These are phyloP conservation scores for Panthera uncia DNA, from an alignment of 2,113 vertebrate genomes.

Conservation along the genomic window DNA sequence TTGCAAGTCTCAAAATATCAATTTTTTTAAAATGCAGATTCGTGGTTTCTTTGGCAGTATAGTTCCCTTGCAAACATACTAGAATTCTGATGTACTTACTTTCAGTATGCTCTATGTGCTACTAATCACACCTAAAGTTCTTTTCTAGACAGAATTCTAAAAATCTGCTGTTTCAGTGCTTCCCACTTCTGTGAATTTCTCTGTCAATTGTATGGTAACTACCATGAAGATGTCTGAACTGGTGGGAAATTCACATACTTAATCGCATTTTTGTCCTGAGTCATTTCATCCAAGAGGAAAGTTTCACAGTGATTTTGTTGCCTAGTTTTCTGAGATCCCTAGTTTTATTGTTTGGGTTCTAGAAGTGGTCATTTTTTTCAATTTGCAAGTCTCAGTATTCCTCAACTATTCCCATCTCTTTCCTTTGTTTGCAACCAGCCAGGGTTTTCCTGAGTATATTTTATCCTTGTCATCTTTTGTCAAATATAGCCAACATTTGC, in stretches of 20 bases:
- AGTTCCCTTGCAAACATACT: not conserved
- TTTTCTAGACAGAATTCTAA: not conserved
- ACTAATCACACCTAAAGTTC: not conserved
- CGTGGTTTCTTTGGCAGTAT: not conserved
- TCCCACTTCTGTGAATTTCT: not conserved
- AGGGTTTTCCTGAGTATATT: not conserved
- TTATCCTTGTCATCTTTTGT: not conserved
- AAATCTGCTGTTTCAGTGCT: not conserved
- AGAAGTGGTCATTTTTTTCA: not conserved
- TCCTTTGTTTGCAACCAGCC: constrained; percentile 17
- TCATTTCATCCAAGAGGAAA: not conserved
- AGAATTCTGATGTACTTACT: not conserved
- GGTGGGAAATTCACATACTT: not conserved
- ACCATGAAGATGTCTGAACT: not conserved
- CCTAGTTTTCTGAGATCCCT: not conserved
- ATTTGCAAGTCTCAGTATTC: not conserved
- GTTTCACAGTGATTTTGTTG: constrained; percentile 19
- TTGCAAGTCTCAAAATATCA: not conserved
- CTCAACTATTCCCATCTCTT: not conserved
- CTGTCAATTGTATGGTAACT: not conserved
- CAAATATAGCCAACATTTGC: not conserved
- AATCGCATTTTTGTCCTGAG: not conserved
- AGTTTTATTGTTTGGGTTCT: not conserved
- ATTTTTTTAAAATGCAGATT: not conserved
- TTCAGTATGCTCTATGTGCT: not conserved